A percentile compares a stretch with the other conserved stretches of the same genome.
Conservation (phyloP, 2,113 vertebrate genomes). For the Perca schrenkii region DNA sequence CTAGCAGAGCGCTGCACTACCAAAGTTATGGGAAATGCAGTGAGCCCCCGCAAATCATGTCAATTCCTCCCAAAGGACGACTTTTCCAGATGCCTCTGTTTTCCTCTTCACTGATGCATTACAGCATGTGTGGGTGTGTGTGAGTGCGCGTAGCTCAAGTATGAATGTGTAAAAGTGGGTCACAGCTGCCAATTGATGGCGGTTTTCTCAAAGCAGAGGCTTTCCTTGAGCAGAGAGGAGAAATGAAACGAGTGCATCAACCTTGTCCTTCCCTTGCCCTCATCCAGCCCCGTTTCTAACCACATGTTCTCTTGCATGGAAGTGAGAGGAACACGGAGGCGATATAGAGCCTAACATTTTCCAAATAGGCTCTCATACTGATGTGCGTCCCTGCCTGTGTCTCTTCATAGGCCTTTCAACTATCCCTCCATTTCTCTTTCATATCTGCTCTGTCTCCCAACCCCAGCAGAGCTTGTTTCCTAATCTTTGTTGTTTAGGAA, state of each 20-base stretch:
- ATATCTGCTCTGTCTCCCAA: conserved; percentile 42
- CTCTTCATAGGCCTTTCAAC: conserved; percentile 34
- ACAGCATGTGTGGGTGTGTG: conserved; percentile 45
- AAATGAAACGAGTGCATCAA: conserved; percentile 42
- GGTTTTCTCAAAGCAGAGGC: conserved; percentile 41
- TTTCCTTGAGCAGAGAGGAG: conserved; percentile 64
- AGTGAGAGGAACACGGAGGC: conserved; percentile 2
- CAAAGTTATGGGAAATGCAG: conserved; percentile 56
- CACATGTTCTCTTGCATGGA: conserved; percentile 5
- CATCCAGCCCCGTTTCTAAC: not conserved
- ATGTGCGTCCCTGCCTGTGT: conserved; percentile 39
- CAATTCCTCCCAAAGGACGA: conserved; percentile 76
- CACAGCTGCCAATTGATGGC: conserved; percentile 81
- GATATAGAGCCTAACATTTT: conserved; percentile 35
- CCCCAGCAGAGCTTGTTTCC: conserved; percentile 35
- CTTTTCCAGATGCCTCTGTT: conserved; percentile 84
- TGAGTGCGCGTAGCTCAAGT: conserved; percentile 35
- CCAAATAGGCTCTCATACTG: conserved; percentile 47
- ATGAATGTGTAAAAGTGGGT: conserved; percentile 81
- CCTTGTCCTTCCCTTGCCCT: conserved; percentile 34
- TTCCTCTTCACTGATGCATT: conserved; percentile 77
- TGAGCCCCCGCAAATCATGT: conserved; percentile 75
- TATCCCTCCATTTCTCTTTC: conserved; percentile 48
- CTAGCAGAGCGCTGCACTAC: conserved; percentile 27
- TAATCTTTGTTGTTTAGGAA: conserved; percentile 51